Base-by-base conservation (phyloP, 2,797 vertebrate species). In the Rhabdophis nuchalis region DNA sequence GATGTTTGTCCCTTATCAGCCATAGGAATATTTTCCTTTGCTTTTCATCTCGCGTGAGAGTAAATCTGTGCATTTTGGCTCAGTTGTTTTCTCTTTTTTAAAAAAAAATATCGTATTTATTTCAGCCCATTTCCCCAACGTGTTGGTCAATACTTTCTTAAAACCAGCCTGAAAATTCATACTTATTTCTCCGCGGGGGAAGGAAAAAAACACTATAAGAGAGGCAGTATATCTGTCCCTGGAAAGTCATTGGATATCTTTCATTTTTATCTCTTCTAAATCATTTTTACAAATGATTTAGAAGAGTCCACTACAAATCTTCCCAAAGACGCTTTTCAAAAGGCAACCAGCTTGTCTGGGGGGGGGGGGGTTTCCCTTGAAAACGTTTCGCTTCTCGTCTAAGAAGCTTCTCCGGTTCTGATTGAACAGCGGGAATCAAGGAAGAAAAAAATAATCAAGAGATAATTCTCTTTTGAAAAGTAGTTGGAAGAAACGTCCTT, bases 51-150 rank as follows among this genome's bases (percentile, higher is more conserved):
- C 72, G 41, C 0, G 18, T 46, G 18, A 46, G 3, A 46, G 3
- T 25, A 82, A 82, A 25, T 82, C 36, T 82, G 36, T 12, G 3
- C 36, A 25, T 82, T 77, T 41, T 23, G 68, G 20, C 36, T 82
- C 72, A 5, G 20, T 46, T 25, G 72, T 46, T 82, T 82, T 82
- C 9, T 77, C 13, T 68, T 12, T 72, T 61, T 41, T 41, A n/a
- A n/a, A n/a, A 46, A 46, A 46, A 46, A 87, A 60, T 56, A 91
- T 90, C 92, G 53, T 91, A 89, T 92, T 92, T 93, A n/a, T 86
- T 95, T 41, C 72, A 82, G 72, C 36, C 72, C 36, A 82, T 82
- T 82, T 82, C 72, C 20, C 20, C 72, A 41, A 77, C 72, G 11
- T 12, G 1, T 82, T 46, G 23, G 20, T 46, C 72, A 46, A 82